These are phyloP conservation scores for Neofelis nebulosa DNA, from an alignment of 2,113 vertebrate species.

Conservation along the genomic window DNA sequence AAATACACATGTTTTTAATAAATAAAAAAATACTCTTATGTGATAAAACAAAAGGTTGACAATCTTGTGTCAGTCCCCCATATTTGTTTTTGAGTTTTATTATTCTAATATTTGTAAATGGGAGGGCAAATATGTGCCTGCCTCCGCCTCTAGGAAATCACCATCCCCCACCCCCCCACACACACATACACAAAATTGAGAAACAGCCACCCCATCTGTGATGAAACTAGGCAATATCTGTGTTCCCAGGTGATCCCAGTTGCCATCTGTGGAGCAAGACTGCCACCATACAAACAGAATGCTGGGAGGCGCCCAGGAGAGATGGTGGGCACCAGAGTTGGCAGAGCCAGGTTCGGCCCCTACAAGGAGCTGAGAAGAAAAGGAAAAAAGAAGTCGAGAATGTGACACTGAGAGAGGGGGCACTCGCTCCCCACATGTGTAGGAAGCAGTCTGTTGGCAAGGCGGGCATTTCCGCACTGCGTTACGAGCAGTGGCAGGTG, in stretches of 20 bases:
- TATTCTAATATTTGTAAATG: neutral
- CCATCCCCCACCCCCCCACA: no score
- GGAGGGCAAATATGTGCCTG: neutral
- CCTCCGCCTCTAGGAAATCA: neutral
- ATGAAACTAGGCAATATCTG: neutral
- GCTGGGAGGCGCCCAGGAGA: neutral
- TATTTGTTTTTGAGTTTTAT: neutral
- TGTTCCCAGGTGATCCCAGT: neutral
- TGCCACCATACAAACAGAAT: neutral
- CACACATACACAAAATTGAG: neutral
- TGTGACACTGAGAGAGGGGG: neutral
- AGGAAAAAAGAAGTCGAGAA: neutral
- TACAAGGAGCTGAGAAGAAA: neutral
- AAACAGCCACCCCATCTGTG: neutral
- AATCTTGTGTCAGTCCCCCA: neutral
- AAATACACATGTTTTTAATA: no score
- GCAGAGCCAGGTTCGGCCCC: neutral
- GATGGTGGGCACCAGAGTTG: neutral
- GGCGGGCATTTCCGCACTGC: neutral
- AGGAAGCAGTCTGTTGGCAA: neutral
- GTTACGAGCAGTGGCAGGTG: accelerated
- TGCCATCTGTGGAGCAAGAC: neutral
- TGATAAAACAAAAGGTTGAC: neutral
- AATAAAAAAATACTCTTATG: neutral
- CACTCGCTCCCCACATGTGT: accelerated